Base-by-base conservation (phyloP, 2,113 vertebrate genomes). In the Atherinomorus stipes region DNA sequence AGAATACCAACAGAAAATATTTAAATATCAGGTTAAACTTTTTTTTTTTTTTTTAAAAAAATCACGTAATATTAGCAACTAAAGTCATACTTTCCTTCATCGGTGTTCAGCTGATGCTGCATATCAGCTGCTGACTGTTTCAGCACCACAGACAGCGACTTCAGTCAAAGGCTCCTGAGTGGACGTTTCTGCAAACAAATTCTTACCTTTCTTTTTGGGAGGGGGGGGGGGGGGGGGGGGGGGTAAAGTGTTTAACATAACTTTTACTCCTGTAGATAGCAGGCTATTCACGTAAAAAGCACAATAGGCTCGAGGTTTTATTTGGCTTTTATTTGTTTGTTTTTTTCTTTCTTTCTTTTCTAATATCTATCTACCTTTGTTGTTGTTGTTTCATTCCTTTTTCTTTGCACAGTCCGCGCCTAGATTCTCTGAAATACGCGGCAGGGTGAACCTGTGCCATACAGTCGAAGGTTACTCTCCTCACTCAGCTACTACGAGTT, bases 81-180 rank as follows among this genome's bases (percentile, higher is more conserved):
- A 65, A 69, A 79, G 40, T 60, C 60, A 49, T 26, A 18, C 11
- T 15, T 16, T 25, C 54, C 58, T 37, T 18, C 76, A 54, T 34
- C 1, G 11, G 60, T 56, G n/a, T 66, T 45, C 7, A 60, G 61
- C 44, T 40, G 15, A 51, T 2, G 44, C 7, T 40, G 21, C 44
- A 15, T 2, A 22, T n/a, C 37, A 57, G 66, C 31, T 11, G 34
- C 18, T 31, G 26, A 4, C 12, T n/a, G 57, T 65, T 91, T 92
- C 92, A 93, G 91, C 38, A 93, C 90, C 89, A 89, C 11, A 81
- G 91, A 92, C 87, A 93, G 89, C 84, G 74, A 64, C 76, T 53
- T 7, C 38, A 49, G 15, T 8, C 12, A 28, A n/a, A 22, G 5
- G 21, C 45, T 58, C 37, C 7, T 0, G 9, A 18, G 44, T 28